Conservation (phyloP, 2,888 invertebrate genomes). For the Idaea aversata region DNA sequence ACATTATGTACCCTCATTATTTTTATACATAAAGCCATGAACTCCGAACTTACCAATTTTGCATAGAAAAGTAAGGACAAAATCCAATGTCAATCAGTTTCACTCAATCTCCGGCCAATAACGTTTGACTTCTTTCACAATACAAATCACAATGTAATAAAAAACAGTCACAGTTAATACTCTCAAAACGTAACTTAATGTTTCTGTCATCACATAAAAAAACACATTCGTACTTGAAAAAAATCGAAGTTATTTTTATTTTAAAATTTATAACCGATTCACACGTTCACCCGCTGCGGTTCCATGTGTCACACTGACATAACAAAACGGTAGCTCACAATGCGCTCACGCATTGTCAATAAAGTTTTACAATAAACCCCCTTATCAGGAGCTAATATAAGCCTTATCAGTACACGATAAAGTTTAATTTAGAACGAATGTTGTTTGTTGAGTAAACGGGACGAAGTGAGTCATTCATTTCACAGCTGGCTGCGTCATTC, state of each 20-base stretch:
- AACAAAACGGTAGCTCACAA: conserved; percentile 55
- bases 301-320: conserved; percentile 57
- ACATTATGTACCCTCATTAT: neutral
- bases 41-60: conserved; percentile 33
- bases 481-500: conserved; percentile 72
- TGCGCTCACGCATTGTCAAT: conserved; percentile 68
- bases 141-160: conserved; percentile 62
- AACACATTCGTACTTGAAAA: conserved; percentile 17
- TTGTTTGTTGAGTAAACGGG: conserved; percentile 43
- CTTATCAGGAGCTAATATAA: conserved; percentile 19
- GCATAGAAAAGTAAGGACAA: conserved; percentile 22
- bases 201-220: conserved; percentile 65
- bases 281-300: conserved; percentile 36
- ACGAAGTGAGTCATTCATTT: conserved; percentile 62
- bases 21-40: neutral
- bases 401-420: conserved; percentile 19
- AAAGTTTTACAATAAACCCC: conserved; percentile 38
- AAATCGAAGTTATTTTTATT: conserved; percentile 34
- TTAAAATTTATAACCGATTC: conserved; percentile 15
- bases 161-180: conserved; percentile 59
- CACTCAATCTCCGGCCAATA: conserved; percentile 52
- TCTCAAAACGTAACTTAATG: conserved; percentile 55
- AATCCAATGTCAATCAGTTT: conserved; percentile 37
- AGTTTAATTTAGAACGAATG: conserved; percentile 16
- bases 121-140: conserved; percentile 60